Conservation (phyloP, 2,113 vertebrate genomes). For the Actenoides hombroni region DNA sequence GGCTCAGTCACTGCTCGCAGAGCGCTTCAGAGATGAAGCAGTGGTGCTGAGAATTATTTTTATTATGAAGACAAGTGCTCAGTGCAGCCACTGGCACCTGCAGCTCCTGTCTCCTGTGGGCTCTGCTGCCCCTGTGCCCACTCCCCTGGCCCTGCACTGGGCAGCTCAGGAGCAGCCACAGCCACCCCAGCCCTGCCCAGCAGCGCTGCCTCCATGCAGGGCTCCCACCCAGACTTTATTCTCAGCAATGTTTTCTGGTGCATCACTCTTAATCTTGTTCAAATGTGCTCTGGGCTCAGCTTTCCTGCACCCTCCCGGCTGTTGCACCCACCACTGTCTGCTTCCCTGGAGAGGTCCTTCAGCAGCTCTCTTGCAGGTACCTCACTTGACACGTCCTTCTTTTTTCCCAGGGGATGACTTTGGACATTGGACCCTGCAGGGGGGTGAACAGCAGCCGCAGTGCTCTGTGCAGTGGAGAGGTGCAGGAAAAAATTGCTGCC, state of each 20-base stretch:
- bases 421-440: background rate
- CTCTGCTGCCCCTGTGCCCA: rapidly evolving
- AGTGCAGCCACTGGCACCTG: background rate
- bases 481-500: background rate
- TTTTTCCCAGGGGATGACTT: background rate
- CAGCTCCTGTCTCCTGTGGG: background rate
- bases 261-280: background rate
- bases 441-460: background rate
- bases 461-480: background rate
- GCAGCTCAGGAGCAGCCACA: background rate
- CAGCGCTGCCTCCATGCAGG: rapidly evolving
- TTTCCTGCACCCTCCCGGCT: background rate
- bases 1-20: background rate
- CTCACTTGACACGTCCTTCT: background rate
- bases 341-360: background rate
- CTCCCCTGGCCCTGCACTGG: rapidly evolving
- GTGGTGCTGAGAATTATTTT: background rate
- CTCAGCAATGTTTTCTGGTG: background rate
- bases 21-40: background rate
- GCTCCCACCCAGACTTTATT: background rate
- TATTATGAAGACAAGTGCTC: rapidly evolving
- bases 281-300: background rate
- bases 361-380: background rate
- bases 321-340: background rate
- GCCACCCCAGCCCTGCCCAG: background rate